Evolutionary conservation across 2,113 vertebrate genomes (phyloP).

Genomic region (Hippolais icterina): DNA sequence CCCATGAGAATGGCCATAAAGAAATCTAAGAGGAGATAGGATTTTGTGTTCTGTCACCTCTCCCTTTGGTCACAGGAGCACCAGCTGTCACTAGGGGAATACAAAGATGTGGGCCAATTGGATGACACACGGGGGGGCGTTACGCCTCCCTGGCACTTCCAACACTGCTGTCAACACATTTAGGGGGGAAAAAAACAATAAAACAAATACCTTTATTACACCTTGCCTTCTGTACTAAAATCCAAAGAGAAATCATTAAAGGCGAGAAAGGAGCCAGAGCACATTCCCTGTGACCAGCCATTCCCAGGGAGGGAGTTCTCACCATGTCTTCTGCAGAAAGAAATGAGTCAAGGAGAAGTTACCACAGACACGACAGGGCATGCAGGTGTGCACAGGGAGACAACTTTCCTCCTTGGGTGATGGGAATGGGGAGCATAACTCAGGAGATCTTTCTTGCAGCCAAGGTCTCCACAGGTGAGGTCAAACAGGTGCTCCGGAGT

Average conservation of each 20-base stretch:
- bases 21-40: not conserved
- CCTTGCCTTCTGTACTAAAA: not conserved
- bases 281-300: not conserved
- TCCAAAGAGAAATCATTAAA: not conserved
- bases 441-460: not conserved
- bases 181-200: fast-evolving
- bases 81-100: not conserved
- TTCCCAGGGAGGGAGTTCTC: not conserved
- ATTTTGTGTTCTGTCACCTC: not conserved
- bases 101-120: not conserved
- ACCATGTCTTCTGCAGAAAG: not conserved
- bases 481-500: not conserved
- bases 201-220: not conserved
- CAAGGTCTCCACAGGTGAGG: fast-evolving
- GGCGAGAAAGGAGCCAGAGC: not conserved
- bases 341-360: not conserved
- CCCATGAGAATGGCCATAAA: not conserved
- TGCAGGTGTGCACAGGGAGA: not conserved
- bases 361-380: fast-evolving
- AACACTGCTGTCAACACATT: not conserved
- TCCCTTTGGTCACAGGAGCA: not conserved
- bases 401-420: not conserved
- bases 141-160: not conserved
- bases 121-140: not conserved
- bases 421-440: not conserved